These are phyloP conservation scores for Diorhabda carinulata DNA, from an alignment of 1,140 invertebrate species.

Conservation along the genomic window DNA sequence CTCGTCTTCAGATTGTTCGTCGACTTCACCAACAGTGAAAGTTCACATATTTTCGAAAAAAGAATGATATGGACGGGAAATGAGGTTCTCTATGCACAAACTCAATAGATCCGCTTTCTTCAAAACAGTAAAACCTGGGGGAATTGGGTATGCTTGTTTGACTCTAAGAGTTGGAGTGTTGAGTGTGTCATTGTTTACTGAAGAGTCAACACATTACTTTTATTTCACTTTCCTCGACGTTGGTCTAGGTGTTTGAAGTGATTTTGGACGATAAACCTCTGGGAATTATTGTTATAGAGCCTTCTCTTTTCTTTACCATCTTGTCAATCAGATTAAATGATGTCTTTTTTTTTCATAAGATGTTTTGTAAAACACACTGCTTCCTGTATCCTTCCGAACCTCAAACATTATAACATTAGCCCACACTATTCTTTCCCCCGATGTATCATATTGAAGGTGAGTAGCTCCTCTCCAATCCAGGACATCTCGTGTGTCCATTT, in stretches of 20 bases:
- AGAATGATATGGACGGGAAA: background rate
- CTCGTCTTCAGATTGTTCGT: slow-evolving; percentile 3
- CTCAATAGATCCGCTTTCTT: slow-evolving; percentile 6
- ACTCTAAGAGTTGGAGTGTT: background rate
- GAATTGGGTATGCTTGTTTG: background rate
- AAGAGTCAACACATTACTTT: slow-evolving; percentile 3
- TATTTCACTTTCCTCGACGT: slow-evolving; percentile 4
- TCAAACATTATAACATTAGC: slow-evolving; percentile 3
- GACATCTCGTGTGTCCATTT: too few species aligned
- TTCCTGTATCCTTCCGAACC: slow-evolving; percentile 5
- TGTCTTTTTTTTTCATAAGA: slow-evolving; percentile 6
- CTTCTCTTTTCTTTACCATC: slow-evolving; percentile 1
- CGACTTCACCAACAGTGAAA: slow-evolving; percentile 4
- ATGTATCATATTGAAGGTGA: background rate
- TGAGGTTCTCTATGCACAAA: slow-evolving; percentile 4
- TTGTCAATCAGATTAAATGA: background rate
- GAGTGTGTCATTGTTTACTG: slow-evolving; percentile 4
- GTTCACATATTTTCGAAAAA: slow-evolving; percentile 4
- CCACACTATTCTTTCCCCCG: slow-evolving; percentile 4
- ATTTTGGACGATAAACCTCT: slow-evolving; percentile 7
- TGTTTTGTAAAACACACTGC: background rate
- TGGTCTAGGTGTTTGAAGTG: slow-evolving; percentile 4
- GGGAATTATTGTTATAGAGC: slow-evolving; percentile 4
- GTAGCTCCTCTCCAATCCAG: too few species aligned
- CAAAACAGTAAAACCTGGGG: slow-evolving; percentile 5